Evolutionary conservation across 2,113 vertebrate genomes (phyloP).

Genomic region (Euleptes europaea): DNA sequence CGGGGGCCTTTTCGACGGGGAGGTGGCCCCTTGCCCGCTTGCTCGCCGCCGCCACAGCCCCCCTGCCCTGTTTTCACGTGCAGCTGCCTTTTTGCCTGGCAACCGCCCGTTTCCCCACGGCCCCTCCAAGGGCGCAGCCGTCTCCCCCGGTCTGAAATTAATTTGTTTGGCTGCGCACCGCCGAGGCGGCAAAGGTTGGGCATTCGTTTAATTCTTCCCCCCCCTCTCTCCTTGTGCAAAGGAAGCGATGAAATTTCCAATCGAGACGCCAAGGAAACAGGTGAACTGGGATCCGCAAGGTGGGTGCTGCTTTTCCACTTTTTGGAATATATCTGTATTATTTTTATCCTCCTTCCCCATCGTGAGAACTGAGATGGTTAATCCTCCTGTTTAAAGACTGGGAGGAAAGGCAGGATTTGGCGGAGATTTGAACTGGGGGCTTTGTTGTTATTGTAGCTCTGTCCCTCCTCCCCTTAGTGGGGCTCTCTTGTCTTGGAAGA

Average conservation of each 20-base stretch:
- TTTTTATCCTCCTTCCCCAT: slow-evolving; percentile 27
- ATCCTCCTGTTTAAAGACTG: slow-evolving; percentile 33
- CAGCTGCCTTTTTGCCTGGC: slow-evolving; percentile 65
- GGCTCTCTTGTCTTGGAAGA: slow-evolving; percentile 42
- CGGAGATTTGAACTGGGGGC: slow-evolving; percentile 49
- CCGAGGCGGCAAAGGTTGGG: slow-evolving; percentile 67
- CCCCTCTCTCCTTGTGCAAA: slow-evolving; percentile 67
- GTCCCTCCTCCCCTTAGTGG: slow-evolving; percentile 22
- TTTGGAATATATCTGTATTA: not conserved
- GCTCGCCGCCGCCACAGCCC: slow-evolving; percentile 1
- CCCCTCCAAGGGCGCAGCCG: slow-evolving; percentile 49
- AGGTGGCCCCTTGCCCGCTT: slow-evolving; percentile 19
- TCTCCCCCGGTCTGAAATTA: slow-evolving; percentile 62
- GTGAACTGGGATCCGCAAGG: slow-evolving; percentile 98
- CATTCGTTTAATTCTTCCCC: slow-evolving; percentile 69
- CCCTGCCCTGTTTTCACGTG: slow-evolving; percentile 51
- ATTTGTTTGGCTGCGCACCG: slow-evolving; percentile 72
- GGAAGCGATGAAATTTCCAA: slow-evolving; percentile 97
- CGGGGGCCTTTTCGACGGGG: slow-evolving; percentile 31
- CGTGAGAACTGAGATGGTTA: slow-evolving; percentile 37
- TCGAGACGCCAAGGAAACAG: slow-evolving; percentile 95
- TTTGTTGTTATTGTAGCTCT: slow-evolving; percentile 32
- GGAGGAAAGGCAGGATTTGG: slow-evolving; percentile 27
- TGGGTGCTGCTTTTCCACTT: slow-evolving; percentile 77
- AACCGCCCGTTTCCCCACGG: slow-evolving; percentile 47